Percentiles rank a stretch among this genome's conserved stretches.
Conservation (phyloP, 2,113 vertebrate species). For the Plecotus auritus region DNA sequence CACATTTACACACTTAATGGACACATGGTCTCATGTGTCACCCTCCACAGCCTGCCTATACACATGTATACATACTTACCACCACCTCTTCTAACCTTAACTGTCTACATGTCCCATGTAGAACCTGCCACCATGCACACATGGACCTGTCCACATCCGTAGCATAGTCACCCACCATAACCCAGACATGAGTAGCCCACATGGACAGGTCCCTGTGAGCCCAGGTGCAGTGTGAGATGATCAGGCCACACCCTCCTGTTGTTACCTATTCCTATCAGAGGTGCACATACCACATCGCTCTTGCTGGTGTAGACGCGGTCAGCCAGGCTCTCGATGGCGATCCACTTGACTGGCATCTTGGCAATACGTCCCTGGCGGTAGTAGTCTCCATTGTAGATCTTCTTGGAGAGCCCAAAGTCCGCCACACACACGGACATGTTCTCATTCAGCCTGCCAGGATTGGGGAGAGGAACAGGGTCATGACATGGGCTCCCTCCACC, state of each 20-base stretch:
- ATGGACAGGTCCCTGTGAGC: background rate
- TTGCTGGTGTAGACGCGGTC: constrained; percentile 94
- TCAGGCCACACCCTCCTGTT: background rate
- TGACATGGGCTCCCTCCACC: background rate
- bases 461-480: background rate
- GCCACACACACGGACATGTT: constrained; percentile 95
- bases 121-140: background rate
- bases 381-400: constrained; percentile 95
- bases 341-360: constrained; percentile 97
- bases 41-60: background rate
- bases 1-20: background rate
- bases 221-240: background rate
- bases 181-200: background rate
- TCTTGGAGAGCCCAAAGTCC: constrained; percentile 94
- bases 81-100: background rate
- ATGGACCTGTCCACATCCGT: background rate
- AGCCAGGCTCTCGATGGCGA: constrained; percentile 93
- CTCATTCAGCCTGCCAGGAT: constrained; percentile 87
- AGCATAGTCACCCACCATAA: background rate
- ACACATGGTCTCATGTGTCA: background rate
- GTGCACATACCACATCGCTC: constrained; percentile 88
- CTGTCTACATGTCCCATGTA: background rate
- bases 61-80: background rate
- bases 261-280: background rate
- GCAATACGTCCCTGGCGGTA: constrained; percentile 94